These are phyloP conservation scores for Limnothrissa miodon DNA, from an alignment of 2,113 vertebrate species.

Conservation along the genomic window DNA sequence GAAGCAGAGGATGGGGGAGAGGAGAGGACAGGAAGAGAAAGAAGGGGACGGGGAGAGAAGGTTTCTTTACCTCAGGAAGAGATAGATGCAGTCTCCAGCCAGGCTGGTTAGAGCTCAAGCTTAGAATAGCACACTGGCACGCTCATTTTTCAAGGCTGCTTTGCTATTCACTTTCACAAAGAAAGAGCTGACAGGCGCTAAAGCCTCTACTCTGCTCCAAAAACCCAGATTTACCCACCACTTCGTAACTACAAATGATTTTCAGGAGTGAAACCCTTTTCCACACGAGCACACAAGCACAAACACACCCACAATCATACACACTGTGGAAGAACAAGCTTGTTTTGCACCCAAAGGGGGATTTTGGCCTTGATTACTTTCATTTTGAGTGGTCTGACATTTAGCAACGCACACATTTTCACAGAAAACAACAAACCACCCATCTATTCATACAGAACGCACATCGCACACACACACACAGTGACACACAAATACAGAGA, in stretches of 20 bases:
- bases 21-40: too few relatives aligned
- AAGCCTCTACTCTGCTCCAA: neutral
- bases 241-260: conserved; percentile 3
- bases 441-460: neutral
- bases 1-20: neutral
- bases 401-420: neutral
- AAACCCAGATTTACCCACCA: neutral
- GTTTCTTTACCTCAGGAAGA: neutral
- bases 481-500: neutral
- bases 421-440: neutral
- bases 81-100: neutral
- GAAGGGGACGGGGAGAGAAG: neutral
- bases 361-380: neutral
- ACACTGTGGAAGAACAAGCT: neutral
- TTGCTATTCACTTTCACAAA: neutral
- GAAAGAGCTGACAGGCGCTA: neutral
- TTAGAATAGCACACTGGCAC: neutral
- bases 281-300: neutral
- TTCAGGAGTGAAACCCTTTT: neutral
- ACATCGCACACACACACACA: neutral
- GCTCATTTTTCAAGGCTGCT: neutral
- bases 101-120: neutral
- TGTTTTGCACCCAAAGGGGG: neutral
- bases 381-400: neutral
- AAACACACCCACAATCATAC: neutral